Evolutionary conservation across 2,113 vertebrate genomes (phyloP).

Genomic region (Eurypyga helias): DNA sequence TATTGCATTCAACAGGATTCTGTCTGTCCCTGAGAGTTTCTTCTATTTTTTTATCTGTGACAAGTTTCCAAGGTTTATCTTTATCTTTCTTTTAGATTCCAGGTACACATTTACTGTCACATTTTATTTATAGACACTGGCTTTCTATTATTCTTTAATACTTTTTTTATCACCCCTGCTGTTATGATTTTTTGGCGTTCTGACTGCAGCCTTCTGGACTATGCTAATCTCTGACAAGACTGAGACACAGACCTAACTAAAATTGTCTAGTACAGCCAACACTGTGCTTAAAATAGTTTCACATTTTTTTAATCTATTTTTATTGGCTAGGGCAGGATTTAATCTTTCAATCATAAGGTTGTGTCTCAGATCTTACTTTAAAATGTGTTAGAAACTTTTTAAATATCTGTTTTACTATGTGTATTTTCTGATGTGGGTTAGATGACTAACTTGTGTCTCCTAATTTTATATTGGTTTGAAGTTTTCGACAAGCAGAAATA

Average conservation of each 20-base stretch:
- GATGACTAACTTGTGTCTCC: slow-evolving; percentile 27
- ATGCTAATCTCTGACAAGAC: slow-evolving; percentile 80
- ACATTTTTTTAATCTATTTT: slow-evolving; percentile 76
- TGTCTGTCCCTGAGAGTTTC: neutral
- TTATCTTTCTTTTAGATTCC: slow-evolving; percentile 32
- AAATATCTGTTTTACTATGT: slow-evolving; percentile 53
- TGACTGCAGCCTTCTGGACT: slow-evolving; percentile 78
- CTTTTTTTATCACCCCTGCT: slow-evolving; percentile 69
- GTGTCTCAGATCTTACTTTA: slow-evolving; percentile 68
- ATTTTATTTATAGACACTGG: slow-evolving; percentile 71
- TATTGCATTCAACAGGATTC: neutral
- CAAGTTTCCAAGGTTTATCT: slow-evolving; percentile 39
- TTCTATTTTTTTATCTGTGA: neutral
- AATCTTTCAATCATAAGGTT: slow-evolving; percentile 77
- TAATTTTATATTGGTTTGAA: neutral
- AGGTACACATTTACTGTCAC: slow-evolving; percentile 62
- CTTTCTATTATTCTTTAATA: slow-evolving; percentile 74
- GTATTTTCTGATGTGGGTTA: slow-evolving; percentile 40
- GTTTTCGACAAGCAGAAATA: slow-evolving; percentile 47
- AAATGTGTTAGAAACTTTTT: slow-evolving; percentile 48
- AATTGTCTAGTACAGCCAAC: slow-evolving; percentile 79
- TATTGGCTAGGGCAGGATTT: slow-evolving; percentile 70
- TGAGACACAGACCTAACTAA: slow-evolving; percentile 75
- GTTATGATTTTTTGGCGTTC: slow-evolving; percentile 73
- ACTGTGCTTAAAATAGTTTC: slow-evolving; percentile 75